Evolutionary conservation across 2,113 vertebrate species (phyloP), one percentile per base, ranked within the genome.

Genomic region (Phalacrocorax brasilianus): DNA sequence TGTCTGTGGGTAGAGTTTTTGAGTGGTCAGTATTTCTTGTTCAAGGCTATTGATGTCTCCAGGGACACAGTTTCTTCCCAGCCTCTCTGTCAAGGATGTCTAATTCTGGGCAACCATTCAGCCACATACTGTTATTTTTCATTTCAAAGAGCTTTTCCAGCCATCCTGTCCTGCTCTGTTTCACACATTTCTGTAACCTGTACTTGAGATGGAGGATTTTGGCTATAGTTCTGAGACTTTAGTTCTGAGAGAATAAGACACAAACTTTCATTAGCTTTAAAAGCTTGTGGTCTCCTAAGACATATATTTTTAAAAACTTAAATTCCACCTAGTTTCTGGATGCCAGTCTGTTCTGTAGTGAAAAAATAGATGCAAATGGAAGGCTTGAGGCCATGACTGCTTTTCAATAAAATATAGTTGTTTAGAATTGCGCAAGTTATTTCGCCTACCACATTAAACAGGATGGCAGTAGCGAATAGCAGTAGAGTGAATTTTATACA

Each of bases 1-100:
- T 0, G 0, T 42, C 45, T 61, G 23, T 2, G 15, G 38, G 14
- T 3, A 22, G 76, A 47, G 35, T 23, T 80, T 76, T 66, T 62
- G 50, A 40, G 67, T 79, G 70, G 50, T 67, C 71, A 42, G 8
- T 40, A 27, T 83, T 91, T 93, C 63, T 40, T 4, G 1, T 73
- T 85, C 78, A 79, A 32, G 47, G 6, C 62, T 58, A 0, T 13
- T 65, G 72, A 76, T 79, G 27, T 32, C 63, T 93, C 32, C 6
- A 53, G 71, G 40, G 72, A 28, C 20, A 45, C 18, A 42, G 38
- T 90, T 87, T 65, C 70, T 82, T 42, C 35, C 35, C 58, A 59
- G 27, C 45, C 61, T 55, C n/a, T 55, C 53, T 70, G 35, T 85
- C 66, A 89, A 62, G 53, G 49, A 12, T 66, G 55, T 68, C 77